Conservation (phyloP, 2,797 vertebrate species). For the Bradypodion pumilum region DNA sequence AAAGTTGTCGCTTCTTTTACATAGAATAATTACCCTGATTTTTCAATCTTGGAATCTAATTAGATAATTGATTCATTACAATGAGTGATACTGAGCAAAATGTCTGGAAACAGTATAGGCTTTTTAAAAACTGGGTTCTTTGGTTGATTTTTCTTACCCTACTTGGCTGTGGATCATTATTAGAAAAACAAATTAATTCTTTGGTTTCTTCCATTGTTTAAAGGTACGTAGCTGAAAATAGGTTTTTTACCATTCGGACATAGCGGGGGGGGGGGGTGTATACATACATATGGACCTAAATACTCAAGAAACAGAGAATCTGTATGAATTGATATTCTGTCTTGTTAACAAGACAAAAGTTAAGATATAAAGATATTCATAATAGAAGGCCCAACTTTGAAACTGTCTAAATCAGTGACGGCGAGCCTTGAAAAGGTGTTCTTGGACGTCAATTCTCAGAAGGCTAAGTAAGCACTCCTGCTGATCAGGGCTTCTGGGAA, state of each 20-base stretch:
- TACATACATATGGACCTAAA: too few species aligned
- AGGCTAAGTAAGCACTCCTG: too few species aligned
- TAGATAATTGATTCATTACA: too few species aligned
- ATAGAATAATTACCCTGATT: too few species aligned
- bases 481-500: too few species aligned
- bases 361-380: not conserved
- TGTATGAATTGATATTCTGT: constrained; percentile 54
- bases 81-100: not conserved
- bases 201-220: not conserved
- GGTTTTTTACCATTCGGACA: too few species aligned
- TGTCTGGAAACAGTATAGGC: not conserved
- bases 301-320: not conserved
- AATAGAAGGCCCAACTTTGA: not conserved
- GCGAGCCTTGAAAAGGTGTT: too few species aligned
- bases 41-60: not conserved
- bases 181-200: not conserved
- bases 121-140: not conserved
- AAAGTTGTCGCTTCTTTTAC: too few species aligned
- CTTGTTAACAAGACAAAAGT: constrained; percentile 27
- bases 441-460: too few species aligned
- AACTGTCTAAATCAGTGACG: too few species aligned
- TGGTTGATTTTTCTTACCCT: not conserved
- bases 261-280: not conserved
- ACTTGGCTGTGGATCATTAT: not conserved
- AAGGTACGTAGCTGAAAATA: not conserved